phyloP scores from a whole-genome alignment of 2,888 invertebrate species.

The Drosophila koepferae region DNA sequence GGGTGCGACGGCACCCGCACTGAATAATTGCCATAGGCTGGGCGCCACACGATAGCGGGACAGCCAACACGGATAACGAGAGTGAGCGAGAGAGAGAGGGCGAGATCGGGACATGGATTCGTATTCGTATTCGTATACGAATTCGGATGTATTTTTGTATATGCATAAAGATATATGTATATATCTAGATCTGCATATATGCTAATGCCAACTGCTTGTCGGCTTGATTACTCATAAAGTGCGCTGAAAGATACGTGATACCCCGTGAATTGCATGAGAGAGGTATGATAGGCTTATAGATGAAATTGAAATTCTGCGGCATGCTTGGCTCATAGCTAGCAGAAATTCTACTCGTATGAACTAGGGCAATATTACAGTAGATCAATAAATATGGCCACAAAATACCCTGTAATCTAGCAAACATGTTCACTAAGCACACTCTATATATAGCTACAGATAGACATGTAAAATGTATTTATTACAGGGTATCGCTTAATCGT shows the following conservation, averaged over 20 bases:
- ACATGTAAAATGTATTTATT: too few species aligned
- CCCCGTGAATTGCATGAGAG: constrained; percentile 14
- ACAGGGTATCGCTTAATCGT: constrained; percentile 18
- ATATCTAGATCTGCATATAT: constrained; percentile 70
- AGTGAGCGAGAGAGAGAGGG: not conserved
- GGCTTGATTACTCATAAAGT: constrained; percentile 75
- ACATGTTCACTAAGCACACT: too few species aligned
- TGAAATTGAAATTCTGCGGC: too few species aligned
- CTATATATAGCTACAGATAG: too few species aligned
- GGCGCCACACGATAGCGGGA: constrained; percentile 71
- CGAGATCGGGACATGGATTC: constrained; percentile 16
- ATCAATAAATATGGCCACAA: not conserved
- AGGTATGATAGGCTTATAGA: not conserved
- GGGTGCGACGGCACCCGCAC: constrained; percentile 72
- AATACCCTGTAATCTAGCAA: not conserved
- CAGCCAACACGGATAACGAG: not conserved
- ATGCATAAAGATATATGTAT: constrained; percentile 43
- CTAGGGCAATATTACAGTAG: too few species aligned
- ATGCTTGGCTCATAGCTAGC: too few species aligned
- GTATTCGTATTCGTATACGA: constrained; percentile 24
- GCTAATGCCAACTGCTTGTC: constrained; percentile 74
- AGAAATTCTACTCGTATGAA: too few species aligned
- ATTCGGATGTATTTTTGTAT: constrained; percentile 40
- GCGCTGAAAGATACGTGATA: constrained; percentile 40
- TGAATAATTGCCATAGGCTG: constrained; percentile 80